These are phyloP conservation scores for Phlogophora meticulosa DNA, from an alignment of 2,888 invertebrate genomes.

Conservation along the genomic window DNA sequence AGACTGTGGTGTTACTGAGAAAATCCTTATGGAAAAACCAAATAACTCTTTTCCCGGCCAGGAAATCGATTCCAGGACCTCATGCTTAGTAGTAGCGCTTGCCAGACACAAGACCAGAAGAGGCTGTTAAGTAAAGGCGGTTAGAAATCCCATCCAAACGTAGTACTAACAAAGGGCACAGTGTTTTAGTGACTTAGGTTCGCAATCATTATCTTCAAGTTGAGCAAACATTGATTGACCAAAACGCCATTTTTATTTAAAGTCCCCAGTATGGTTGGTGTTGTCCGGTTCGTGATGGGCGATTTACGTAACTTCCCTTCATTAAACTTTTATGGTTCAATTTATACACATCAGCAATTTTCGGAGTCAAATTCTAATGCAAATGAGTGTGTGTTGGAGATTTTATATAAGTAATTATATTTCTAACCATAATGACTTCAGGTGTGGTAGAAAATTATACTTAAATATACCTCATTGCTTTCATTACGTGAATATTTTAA, in stretches of 20 bases:
- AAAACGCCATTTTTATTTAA: not conserved
- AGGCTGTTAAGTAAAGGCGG: no score
- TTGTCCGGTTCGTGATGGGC: not conserved
- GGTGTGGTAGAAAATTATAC: not conserved
- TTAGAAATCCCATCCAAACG: no score
- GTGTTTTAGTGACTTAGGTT: no score
- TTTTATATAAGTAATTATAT: constrained; percentile 30
- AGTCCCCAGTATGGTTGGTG: not conserved
- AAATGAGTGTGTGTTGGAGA: constrained; percentile 23
- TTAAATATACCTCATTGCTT: not conserved
- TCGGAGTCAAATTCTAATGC: constrained; percentile 16
- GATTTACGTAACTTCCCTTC: constrained; percentile 15
- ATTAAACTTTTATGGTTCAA: constrained; percentile 17
- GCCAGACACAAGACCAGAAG: no score
- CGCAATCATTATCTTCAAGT: no score
- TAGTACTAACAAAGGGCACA: no score
- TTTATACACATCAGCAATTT: constrained; percentile 4
- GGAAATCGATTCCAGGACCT: no score
- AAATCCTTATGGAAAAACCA: no score
- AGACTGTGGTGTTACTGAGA: no score
- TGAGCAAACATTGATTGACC: not conserved
- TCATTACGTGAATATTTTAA: constrained; percentile 13
- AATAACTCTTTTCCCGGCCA: no score
- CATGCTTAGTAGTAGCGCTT: no score
- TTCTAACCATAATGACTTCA: constrained; percentile 13